phyloP scores from a whole-genome alignment of 2,888 invertebrate genomes.

The Andrena marginata region DNA sequence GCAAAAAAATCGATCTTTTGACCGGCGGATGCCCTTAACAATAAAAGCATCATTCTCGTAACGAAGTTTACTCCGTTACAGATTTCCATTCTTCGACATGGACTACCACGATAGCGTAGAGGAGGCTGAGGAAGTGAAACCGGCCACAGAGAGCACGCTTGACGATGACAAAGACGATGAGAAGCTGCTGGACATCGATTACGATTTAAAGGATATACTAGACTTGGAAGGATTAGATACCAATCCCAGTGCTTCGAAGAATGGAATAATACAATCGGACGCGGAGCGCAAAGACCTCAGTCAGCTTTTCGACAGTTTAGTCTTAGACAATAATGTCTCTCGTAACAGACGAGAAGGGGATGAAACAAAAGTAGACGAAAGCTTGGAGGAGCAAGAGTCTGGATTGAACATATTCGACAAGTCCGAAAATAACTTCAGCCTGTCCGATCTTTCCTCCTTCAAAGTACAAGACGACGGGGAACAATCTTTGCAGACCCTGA shows the following conservation, averaged over 20 bases:
- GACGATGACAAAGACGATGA: slow-evolving; percentile 64
- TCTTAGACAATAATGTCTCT: slow-evolving; percentile 53
- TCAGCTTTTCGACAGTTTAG: slow-evolving; percentile 74
- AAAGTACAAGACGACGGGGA: slow-evolving; percentile 50
- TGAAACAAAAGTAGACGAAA: slow-evolving; percentile 69
- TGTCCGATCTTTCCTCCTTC: slow-evolving; percentile 62
- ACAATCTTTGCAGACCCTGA: slow-evolving; percentile 75
- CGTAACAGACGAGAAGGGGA: slow-evolving; percentile 37
- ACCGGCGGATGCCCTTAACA: not conserved
- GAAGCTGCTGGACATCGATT: slow-evolving; percentile 77
- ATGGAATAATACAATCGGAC: slow-evolving; percentile 48
- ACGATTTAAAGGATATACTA: slow-evolving; percentile 55
- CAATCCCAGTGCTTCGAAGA: slow-evolving; percentile 44
- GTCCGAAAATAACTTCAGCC: slow-evolving; percentile 69
- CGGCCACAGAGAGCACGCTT: slow-evolving; percentile 44
- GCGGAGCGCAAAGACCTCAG: slow-evolving; percentile 67
- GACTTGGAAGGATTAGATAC: slow-evolving; percentile 57
- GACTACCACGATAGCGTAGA: slow-evolving; percentile 83
- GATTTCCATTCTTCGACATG: slow-evolving; percentile 84
- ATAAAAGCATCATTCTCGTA: not conserved
- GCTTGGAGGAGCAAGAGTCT: slow-evolving; percentile 72
- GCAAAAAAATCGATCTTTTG: no score
- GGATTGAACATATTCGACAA: slow-evolving; percentile 77
- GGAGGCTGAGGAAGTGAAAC: slow-evolving; percentile 78
- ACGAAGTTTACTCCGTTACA: slow-evolving; percentile 56